Evolutionary conservation across 2,888 invertebrate genomes (phyloP), one percentile per base, ranked within the genome.

Genomic region (Ichneumon xanthorius): DNA sequence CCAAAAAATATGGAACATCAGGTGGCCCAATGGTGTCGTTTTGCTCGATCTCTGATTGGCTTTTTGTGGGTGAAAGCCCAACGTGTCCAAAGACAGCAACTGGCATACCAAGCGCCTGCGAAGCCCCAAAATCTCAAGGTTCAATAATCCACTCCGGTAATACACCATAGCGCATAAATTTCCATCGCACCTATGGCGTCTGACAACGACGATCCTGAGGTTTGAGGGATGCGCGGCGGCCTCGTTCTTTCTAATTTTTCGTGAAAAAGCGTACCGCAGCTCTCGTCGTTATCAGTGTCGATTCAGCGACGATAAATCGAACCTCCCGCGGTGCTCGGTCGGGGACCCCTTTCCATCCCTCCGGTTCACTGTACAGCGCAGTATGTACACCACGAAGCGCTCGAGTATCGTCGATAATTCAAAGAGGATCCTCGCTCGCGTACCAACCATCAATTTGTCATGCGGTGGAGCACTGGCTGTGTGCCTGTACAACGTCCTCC

Each of bases 381-480:
- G 40, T 71, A 80, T 50, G 73, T 55, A 67, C 65, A 73, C 67
- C 33, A 33, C 72, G 65, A 26, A 55, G 67, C 81, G 75, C 48
- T 81, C 61, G 81, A 70, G 81, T 81, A 81, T 81, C 81, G 81
- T 81, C 81, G 81, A 81, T 81, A 75, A 81, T 81, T 81, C 81
- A 81, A 81, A 81, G 75, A 81, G 81, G 81, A 81, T 75, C 81
- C 81, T 61, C 81, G 58, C 58, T 19, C 68, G 58, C 80, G 73
- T 73, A 48, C 75, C 67, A 75, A 48, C 81, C 81, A 81, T 81
- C 81, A 81, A 81, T 81, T 81, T 81, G 81, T 81, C 81, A 81
- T 81, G 81, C 75, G 61, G 75, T 67, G 73, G 58, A 73, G 75
- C 50, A 50, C 75, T 63, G 75, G 45, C 53, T n/a, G 70, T 30